Percentiles rank a stretch among this genome's conserved stretches.
Conservation (phyloP, 2,888 invertebrate genomes). For the Orchesellides sinensis region DNA sequence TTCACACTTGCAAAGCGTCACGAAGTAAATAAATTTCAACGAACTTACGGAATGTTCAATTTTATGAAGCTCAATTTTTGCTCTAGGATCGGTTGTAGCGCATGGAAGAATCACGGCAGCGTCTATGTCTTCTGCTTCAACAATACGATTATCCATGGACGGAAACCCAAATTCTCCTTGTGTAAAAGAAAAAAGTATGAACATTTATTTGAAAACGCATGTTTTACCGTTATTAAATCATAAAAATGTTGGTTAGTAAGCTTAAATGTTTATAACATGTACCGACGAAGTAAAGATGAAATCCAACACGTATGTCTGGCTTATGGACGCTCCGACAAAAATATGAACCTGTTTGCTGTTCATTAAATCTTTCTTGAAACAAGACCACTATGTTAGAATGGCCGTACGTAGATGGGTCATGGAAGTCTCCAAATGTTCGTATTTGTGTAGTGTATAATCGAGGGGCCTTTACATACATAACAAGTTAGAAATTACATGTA, state of each 20-base stretch:
- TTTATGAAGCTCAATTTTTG: slow-evolving; percentile 69
- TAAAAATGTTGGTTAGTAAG: neutral
- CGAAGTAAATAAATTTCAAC: neutral
- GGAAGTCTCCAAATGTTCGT: slow-evolving; percentile 64
- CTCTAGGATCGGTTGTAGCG: slow-evolving; percentile 67
- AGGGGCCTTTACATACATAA: slow-evolving; percentile 54
- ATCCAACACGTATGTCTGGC: slow-evolving; percentile 57
- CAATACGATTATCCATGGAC: slow-evolving; percentile 63
- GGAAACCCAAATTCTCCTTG: slow-evolving; percentile 73
- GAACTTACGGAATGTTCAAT: slow-evolving; percentile 62
- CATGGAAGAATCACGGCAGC: slow-evolving; percentile 69
- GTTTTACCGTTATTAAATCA: no score
- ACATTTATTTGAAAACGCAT: neutral
- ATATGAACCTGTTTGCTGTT: slow-evolving; percentile 72
- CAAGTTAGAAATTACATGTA: neutral
- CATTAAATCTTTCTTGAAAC: slow-evolving; percentile 72
- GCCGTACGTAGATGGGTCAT: slow-evolving; percentile 64
- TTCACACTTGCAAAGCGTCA: neutral
- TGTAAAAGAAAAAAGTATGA: neutral
- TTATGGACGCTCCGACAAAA: slow-evolving; percentile 68
- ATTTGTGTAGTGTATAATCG: slow-evolving; percentile 69
- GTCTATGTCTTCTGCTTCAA: slow-evolving; percentile 64
- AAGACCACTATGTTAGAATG: slow-evolving; percentile 72
- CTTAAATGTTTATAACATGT: neutral
- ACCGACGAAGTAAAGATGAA: slow-evolving; percentile 72